Evolutionary conservation across 1,140 invertebrate species (phyloP), one percentile per base, ranked within the genome.

Genomic region (Muscidifurax raptorellus): DNA sequence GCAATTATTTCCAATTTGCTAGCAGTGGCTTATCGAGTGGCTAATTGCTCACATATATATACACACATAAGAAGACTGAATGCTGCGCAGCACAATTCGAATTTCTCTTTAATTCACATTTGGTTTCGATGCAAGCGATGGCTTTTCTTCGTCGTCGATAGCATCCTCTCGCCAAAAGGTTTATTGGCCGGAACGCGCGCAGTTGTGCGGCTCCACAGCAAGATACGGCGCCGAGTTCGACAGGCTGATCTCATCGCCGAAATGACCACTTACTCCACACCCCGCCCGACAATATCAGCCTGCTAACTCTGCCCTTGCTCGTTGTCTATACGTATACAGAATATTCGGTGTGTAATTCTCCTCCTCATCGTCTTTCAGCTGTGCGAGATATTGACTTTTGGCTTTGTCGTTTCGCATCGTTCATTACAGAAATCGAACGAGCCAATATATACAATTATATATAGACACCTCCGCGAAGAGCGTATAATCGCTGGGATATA

Each of bases 241-340:
- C 94, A 94, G 94, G 94, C 94, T 95, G 94, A 95, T 95, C 94
- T 95, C 94, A 95, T 95, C 94, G 94, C 94, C 94, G 94, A 95
- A 95, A 95, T 95, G 94, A 94, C 89, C 93, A 85, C 87, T 90
- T 67, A 76, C 28, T 90, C 93, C 93, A 94, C 93, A 94, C 92
- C 93, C 93, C 93, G 92, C 90, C 92, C 92, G 94, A 95, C 94
- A 93, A 94, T 93, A 95, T 95, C 94, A 94, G 94, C 94, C 94
- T 94, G 94, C 91, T 93, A 94, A 94, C 93, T 93, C 92, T 91
- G 90, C 90, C 91, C 92, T 89, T 89, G 83, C n/a, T 18, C 12
- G 66, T 85, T 87, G 64, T n/a, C 44, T 72, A 32, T 66, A 87
- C 80, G 75, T 66, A 87, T 87, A 80, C 74, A 83, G 87, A 78